phyloP scores from a whole-genome alignment of 2,888 invertebrate species.

The Tipula lateralis region DNA sequence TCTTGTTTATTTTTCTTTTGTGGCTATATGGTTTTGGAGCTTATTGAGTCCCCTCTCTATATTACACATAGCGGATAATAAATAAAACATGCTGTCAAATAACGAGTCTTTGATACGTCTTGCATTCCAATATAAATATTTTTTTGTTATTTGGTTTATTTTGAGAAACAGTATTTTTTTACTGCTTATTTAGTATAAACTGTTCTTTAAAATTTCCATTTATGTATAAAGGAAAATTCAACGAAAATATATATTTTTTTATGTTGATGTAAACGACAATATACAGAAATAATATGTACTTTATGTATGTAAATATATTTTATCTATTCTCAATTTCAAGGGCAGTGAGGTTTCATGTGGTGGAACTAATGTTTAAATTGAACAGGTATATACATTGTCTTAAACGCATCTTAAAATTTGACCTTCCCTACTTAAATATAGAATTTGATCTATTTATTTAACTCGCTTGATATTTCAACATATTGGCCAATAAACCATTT shows the following conservation, averaged over 20 bases:
- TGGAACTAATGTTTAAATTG: not conserved
- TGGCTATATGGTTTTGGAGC: not conserved
- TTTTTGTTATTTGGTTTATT: not conserved
- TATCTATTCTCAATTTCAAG: not conserved
- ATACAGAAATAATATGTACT: not conserved
- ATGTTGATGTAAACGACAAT: not conserved
- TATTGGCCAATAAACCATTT: too few relatives aligned
- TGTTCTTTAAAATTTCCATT: not conserved
- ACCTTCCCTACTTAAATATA: too few relatives aligned
- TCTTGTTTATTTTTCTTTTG: not conserved
- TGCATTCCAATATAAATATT: not conserved
- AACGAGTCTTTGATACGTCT: not conserved
- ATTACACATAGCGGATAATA: constrained; percentile 13
- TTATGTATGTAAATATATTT: not conserved
- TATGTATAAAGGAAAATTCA: not conserved
- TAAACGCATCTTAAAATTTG: too few relatives aligned
- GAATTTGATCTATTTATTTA: too few relatives aligned
- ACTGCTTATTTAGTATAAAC: not conserved
- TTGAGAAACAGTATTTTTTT: not conserved
- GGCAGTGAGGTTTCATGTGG: not conserved
- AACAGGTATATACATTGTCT: too few relatives aligned
- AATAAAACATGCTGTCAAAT: constrained; percentile 31
- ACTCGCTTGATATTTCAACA: too few relatives aligned
- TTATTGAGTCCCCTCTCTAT: not conserved
- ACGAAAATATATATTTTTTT: not conserved